Conservation (phyloP, 2,113 vertebrate species). For the Gasterosteus nipponicus region DNA sequence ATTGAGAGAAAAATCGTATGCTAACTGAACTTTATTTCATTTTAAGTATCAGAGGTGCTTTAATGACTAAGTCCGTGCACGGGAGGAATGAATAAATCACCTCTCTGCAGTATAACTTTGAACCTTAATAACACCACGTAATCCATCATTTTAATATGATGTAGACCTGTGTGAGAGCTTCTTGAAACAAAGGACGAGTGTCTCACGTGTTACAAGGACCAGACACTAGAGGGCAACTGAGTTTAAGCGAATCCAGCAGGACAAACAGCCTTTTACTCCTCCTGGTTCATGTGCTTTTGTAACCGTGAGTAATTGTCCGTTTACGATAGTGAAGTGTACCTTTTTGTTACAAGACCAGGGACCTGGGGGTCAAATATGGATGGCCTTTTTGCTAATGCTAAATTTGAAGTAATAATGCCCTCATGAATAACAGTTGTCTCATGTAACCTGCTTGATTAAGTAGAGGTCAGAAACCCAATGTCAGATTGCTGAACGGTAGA, state of each 20-base stretch:
- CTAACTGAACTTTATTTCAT: slow-evolving; percentile 18
- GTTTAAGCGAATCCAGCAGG: slow-evolving; percentile 44
- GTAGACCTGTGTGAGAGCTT: slow-evolving; percentile 41
- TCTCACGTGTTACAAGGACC: slow-evolving; percentile 21
- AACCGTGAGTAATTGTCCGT: slow-evolving; percentile 57
- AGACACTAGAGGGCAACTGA: slow-evolving; percentile 78
- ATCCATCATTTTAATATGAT: slow-evolving; percentile 66
- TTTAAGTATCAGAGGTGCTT: slow-evolving; percentile 23
- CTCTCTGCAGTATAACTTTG: slow-evolving; percentile 52
- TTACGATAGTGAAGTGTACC: slow-evolving; percentile 29
- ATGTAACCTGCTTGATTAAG: slow-evolving; percentile 49
- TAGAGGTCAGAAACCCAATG: slow-evolving; percentile 53
- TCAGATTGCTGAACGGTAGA: slow-evolving; percentile 22
- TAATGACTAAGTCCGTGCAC: slow-evolving; percentile 14
- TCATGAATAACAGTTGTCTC: slow-evolving; percentile 37
- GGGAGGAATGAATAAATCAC: slow-evolving; percentile 56
- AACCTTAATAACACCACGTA: slow-evolving; percentile 60
- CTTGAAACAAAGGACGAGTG: slow-evolving; percentile 15
- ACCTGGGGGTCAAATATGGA: slow-evolving; percentile 5
- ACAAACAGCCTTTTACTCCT: neutral
- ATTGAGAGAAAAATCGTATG: slow-evolving; percentile 19
- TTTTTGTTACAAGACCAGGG: slow-evolving; percentile 37
- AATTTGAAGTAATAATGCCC: slow-evolving; percentile 37
- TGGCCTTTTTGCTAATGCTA: slow-evolving; percentile 41
- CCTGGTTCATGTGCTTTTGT: slow-evolving; percentile 16